Evolutionary conservation across 1,140 invertebrate species (phyloP), one percentile per base, ranked within the genome.

Genomic region (Doryteuthis pealeii): DNA sequence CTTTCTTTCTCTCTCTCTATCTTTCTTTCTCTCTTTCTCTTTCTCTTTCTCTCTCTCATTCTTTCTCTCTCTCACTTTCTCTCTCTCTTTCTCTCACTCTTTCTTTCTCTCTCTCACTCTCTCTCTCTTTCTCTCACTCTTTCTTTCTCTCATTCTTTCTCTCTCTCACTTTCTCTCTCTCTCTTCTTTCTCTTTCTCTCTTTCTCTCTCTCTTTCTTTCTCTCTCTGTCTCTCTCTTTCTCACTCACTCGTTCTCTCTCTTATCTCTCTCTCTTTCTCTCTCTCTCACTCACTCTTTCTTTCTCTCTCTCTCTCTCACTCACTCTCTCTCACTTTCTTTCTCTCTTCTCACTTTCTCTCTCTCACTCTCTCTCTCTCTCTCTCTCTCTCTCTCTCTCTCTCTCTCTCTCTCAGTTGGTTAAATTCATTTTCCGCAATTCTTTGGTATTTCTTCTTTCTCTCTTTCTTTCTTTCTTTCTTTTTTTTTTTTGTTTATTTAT

Each of bases 101-200:
- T n/a, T n/a, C n/a, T n/a, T 66, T 74, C 73, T 70, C 40, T 69
- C 32, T 70, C 67, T 70, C 73, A 5, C 73, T 70, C 67, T 70
- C 0, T 70, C 65, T 74, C 65, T 30, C 45, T 49, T 6, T 54
- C 30, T 66, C 71, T 62, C 22, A 73, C 43, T 70, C 0, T 12
- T 65, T 68, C 14, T 32, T 40, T 43, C 2, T 66, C 43, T 70
- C 28, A 33, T 65, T 74, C n/a, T 74, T 32, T 70, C 67, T 70
- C 45, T 71, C 70, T 40, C 70, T 73, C 54, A 62, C 73, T 68
- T 66, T 58, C 69, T 67, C 49, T 31, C 54, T 67, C 22, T 22
- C 22, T 43, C 58, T 65, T 68, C 71, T 76, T 73, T 77, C 76
- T 75, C 72, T 65, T 70, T 80, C 75, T 74, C 45, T 77, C 74